Evolutionary conservation across 2,888 invertebrate species (phyloP).

Genomic region (Endomychus coccineus): DNA sequence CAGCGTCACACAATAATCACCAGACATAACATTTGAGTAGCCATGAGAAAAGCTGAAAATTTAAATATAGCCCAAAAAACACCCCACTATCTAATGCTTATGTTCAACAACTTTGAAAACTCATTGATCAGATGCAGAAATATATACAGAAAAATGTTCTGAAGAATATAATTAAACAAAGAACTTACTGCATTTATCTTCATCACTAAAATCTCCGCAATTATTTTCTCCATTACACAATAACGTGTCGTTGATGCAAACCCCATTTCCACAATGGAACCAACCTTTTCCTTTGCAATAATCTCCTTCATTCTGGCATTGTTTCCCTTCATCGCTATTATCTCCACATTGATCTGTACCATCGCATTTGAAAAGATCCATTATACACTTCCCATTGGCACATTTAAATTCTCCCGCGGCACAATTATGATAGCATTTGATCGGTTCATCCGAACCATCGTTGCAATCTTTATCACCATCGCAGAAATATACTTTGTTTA

Average conservation of each 20-base stretch:
- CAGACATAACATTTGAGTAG: no score
- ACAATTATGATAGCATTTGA: constrained; percentile 43
- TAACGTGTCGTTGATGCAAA: constrained; percentile 59
- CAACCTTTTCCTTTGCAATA: constrained; percentile 41
- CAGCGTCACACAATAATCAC: no score
- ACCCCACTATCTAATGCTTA: no score
- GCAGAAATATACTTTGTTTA: constrained; percentile 53
- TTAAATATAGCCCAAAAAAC: no score
- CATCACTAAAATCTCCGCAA: constrained; percentile 64
- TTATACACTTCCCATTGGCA: constrained; percentile 57
- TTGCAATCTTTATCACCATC: constrained; percentile 63
- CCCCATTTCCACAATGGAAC: constrained; percentile 64
- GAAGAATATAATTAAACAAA: no score
- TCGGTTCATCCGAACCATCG: constrained; percentile 65
- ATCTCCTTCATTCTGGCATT: constrained; percentile 30
- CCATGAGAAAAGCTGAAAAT: no score
- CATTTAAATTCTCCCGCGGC: constrained; percentile 54
- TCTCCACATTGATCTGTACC: constrained; percentile 63
- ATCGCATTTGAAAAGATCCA: constrained; percentile 60
- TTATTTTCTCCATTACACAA: constrained; percentile 68
- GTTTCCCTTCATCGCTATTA: constrained; percentile 56
- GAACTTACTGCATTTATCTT: constrained; percentile 54
- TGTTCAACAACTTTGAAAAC: no score
- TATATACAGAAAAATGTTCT: no score
- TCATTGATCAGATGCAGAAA: no score